phyloP scores from a whole-genome alignment of 2,113 vertebrate species.

The Antennarius striatus region DNA sequence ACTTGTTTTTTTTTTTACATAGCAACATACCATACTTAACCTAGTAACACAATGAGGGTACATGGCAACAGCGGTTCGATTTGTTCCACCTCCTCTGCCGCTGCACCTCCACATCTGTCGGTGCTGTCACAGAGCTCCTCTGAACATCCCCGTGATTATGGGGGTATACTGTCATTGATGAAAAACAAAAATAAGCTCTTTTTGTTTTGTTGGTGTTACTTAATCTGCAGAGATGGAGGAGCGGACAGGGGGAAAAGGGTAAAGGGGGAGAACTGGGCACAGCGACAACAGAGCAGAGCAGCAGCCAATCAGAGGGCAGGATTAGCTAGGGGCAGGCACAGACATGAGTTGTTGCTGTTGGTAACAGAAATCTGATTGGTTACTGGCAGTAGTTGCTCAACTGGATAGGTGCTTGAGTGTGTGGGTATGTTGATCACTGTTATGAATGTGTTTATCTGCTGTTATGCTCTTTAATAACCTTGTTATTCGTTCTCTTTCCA shows the following conservation, averaged over 20 bases:
- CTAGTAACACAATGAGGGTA: conserved; percentile 74
- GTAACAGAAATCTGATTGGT: conserved; percentile 82
- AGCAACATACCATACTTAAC: conserved; percentile 76
- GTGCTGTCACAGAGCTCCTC: conserved; percentile 18
- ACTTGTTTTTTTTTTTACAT: conserved; percentile 59
- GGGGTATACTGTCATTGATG: conserved; percentile 55
- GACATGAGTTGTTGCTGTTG: conserved; percentile 78
- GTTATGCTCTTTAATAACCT: conserved; percentile 73
- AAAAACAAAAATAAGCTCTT: conserved; percentile 82
- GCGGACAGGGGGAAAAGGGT: conserved; percentile 9
- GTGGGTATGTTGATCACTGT: conserved; percentile 68
- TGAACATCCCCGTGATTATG: conserved; percentile 58
- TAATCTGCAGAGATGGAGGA: conserved; percentile 73
- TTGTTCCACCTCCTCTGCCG: conserved; percentile 34
- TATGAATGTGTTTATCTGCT: conserved; percentile 71
- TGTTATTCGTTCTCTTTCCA: conserved; percentile 68
- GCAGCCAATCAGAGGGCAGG: conserved; percentile 72
- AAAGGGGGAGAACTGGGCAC: conserved; percentile 42
- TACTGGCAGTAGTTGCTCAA: conserved; percentile 64
- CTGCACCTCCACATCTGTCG: conserved; percentile 4
- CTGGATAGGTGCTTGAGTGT: conserved; percentile 63
- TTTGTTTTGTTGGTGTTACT: conserved; percentile 79
- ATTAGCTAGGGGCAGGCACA: conserved; percentile 48
- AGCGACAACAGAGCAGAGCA: not conserved
- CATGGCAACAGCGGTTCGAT: conserved; percentile 74